Evolutionary conservation across 2,113 vertebrate genomes (phyloP).

Genomic region (Caracal caracal): DNA sequence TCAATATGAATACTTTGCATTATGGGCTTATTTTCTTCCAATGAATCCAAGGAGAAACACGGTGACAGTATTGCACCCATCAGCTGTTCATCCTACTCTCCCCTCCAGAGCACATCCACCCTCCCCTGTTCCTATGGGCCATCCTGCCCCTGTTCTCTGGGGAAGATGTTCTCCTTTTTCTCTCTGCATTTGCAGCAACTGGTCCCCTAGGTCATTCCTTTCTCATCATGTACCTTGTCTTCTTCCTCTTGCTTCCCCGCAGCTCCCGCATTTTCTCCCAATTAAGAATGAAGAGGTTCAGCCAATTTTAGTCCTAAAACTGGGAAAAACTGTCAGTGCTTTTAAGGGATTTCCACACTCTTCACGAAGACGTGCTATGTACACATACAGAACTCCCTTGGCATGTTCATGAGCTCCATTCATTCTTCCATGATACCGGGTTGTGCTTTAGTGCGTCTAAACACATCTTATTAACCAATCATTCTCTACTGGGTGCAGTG

Average conservation of each 20-base stretch:
- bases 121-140: not conserved
- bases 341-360: slow-evolving; percentile 45
- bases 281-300: slow-evolving; percentile 64
- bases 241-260: slow-evolving; percentile 4
- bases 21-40: not conserved
- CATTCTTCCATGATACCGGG: not conserved
- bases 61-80: not conserved
- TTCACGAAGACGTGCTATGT: not conserved
- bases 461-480: not conserved
- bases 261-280: slow-evolving; percentile 63
- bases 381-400: not conserved
- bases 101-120: not conserved
- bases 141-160: not conserved
- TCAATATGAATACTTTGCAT: slow-evolving; percentile 24
- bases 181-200: not conserved
- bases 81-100: accelerated
- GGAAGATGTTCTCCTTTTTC: not conserved
- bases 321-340: slow-evolving; percentile 36
- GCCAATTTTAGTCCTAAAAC: slow-evolving; percentile 49
- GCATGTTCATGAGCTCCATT: not conserved
- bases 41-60: not conserved
- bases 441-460: not conserved
- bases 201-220: slow-evolving; percentile 23
- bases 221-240: not conserved
- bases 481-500: not conserved